Evolutionary conservation across 2,113 vertebrate species (phyloP), one percentile per base, ranked within the genome.

Genomic region (Speoplatyrhinus poulsoni): DNA sequence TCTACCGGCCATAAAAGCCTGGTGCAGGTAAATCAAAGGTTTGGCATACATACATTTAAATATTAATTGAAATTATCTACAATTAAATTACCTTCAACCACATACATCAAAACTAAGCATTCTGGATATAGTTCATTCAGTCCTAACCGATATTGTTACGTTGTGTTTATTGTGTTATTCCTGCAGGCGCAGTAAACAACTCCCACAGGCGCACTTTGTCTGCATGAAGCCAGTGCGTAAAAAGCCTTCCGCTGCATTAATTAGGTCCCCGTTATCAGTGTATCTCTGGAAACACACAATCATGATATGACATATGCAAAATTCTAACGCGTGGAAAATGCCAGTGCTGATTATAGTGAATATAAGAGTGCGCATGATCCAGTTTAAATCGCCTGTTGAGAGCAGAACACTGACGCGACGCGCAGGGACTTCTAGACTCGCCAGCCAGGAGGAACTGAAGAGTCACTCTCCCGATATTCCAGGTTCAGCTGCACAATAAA

Each of bases 181-280:
- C 19, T 64, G 49, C 55, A 9, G 16, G 82, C 77, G 79, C 80
- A 83, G 8, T 78, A 79, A 86, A 86, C 64, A 61, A 16, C 52
- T 17, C 46, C 19, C 36, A 53, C 17, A 59, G 56, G 55, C 65
- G 76, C 79, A 72, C 53, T 65, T 74, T 56, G 26, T 65, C 69
- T 9, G 6, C 46, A 16, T 61, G 67, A 48, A 49, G 52, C 16
- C 58, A 59, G 48, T 58, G 75, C 69, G 67, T 62, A 67, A 62
- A 83, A 73, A 76, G 26, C 72, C 88, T 79, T 92, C 91, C 92
- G 89, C 90, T 33, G 55, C 47, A 67, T 8, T 12, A 77, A 68
- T 17, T 89, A 91, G 82, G 33, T 2, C 33, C 47, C 19, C 0
- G 46, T 5, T 1, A 11, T 1, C 1, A n/a, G 7, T 50, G 7